Base-by-base conservation (phyloP, 2,888 invertebrate species). In the Eutolmus rufibarbis region DNA sequence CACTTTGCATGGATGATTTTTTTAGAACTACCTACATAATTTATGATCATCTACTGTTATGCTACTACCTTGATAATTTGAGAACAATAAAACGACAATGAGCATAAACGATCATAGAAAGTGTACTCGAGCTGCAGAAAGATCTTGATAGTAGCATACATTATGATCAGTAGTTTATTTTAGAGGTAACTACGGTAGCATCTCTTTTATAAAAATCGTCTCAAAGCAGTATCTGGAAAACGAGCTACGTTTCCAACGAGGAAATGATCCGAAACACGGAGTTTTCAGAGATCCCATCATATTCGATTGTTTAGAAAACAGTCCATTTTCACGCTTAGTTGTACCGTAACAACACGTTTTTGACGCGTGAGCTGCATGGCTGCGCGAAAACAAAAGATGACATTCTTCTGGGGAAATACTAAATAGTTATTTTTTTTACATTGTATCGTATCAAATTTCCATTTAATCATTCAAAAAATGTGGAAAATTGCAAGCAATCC, bases 401-500 rank as follows among this genome's bases (percentile, higher is more conserved):
- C 31, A 82, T 57, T 82, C 57, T 82, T 82, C n/a, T 7, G 82
- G 57, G 34, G 37, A 66, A 82, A 82, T 82, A 57, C 2, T 28
- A 34, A 34, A 34, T 34, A 34, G 34, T 34, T 5, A 3, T 51
- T 16, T 5, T n/a, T n/a, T 43, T 9, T 14, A 14, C 8, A 43
- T 19, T 23, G 23, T 57, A 23, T 23, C 28, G 12, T 23, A 28
- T 19, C 66, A 12, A 23, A 23, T 66, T 66, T 79, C 51, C 51
- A 31, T 23, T 46, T 9, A 79, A 12, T 28, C 3, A 28, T 51
- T 79, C n/a, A 0, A 34, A 31, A 51, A 31, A 79, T 79, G 51
- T 79, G 51, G 28, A 79, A 76, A 79, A 79, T 51, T 16, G 82
- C 82, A 82, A 19, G 66, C 82, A 57, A 82, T 28, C 82, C 16